Evolutionary conservation across 2,113 vertebrate species (phyloP).

Genomic region (Maccullochella peelii): DNA sequence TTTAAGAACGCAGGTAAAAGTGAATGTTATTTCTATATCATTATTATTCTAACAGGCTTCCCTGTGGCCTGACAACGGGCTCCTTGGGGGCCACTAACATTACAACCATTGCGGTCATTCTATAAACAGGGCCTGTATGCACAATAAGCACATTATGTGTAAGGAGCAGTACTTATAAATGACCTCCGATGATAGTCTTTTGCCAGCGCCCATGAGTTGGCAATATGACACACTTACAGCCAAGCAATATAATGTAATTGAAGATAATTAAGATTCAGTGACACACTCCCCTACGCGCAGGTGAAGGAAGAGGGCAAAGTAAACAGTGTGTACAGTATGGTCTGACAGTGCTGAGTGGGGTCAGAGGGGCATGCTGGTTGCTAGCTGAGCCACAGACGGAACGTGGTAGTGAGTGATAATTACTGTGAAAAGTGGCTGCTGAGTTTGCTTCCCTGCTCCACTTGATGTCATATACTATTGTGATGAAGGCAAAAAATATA

Average conservation of each 20-base stretch:
- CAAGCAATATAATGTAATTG: constrained; percentile 45
- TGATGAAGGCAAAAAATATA: constrained; percentile 60
- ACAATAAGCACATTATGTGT: constrained; percentile 83
- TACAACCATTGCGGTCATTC: constrained; percentile 71
- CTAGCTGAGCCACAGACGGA: constrained; percentile 57
- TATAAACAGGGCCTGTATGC: constrained; percentile 61
- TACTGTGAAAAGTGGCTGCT: constrained; percentile 82
- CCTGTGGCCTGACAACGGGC: constrained; percentile 62
- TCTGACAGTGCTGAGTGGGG: constrained; percentile 41
- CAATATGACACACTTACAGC: constrained; percentile 45
- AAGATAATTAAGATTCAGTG: constrained; percentile 55
- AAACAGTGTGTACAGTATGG: constrained; percentile 50
- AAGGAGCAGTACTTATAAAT: constrained; percentile 56
- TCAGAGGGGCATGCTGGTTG: constrained; percentile 65
- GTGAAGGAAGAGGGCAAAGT: constrained; percentile 61
- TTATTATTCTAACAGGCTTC: constrained; percentile 77
- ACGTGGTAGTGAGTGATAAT: constrained; percentile 78
- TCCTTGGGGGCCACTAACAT: constrained; percentile 76
- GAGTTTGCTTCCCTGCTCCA: constrained; percentile 74
- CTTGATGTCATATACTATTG: constrained; percentile 75
- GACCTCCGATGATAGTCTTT: constrained; percentile 58
- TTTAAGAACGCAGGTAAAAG: constrained; percentile 63
- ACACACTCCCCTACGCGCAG: constrained; percentile 19
- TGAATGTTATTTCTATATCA: constrained; percentile 74
- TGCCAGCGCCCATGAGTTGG: constrained; percentile 41